These are phyloP conservation scores for Isurus oxyrinchus DNA, from an alignment of 2,113 vertebrate genomes.

Conservation along the genomic window DNA sequence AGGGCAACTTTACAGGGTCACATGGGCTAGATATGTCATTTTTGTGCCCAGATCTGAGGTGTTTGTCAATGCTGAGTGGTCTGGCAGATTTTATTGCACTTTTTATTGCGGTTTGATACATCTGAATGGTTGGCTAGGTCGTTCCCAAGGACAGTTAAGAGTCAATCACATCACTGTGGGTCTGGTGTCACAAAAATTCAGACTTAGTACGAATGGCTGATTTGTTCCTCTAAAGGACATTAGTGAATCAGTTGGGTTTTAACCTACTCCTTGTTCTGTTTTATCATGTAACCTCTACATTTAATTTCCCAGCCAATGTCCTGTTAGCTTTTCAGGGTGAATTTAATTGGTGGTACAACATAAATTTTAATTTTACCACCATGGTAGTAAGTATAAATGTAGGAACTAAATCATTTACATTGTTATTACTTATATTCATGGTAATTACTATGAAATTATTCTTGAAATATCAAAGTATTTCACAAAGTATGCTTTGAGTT, in stretches of 20 bases:
- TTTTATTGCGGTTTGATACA: not conserved
- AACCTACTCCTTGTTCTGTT: not conserved
- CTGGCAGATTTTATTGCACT: not conserved
- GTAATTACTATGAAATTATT: not conserved
- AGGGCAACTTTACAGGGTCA: not conserved
- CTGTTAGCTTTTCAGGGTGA: not conserved
- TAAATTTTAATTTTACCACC: not conserved
- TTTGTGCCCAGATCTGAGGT: no score
- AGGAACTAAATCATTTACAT: not conserved
- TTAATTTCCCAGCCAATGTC: not conserved
- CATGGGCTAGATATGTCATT: not conserved
- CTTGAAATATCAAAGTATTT: not conserved
- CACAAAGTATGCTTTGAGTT: not conserved
- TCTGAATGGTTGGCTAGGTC: not conserved
- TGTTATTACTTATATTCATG: not conserved
- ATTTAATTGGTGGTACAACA: not conserved
- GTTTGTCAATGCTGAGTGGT: no score
- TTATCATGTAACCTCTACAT: not conserved
- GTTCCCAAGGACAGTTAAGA: no score
- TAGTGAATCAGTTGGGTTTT: not conserved
- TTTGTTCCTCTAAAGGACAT: not conserved
- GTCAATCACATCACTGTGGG: no score
- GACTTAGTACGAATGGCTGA: not conserved
- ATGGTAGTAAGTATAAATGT: not conserved
- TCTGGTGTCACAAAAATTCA: no score